phyloP scores from a whole-genome alignment of 2,797 vertebrate species.

The Vespertilio murinus region DNA sequence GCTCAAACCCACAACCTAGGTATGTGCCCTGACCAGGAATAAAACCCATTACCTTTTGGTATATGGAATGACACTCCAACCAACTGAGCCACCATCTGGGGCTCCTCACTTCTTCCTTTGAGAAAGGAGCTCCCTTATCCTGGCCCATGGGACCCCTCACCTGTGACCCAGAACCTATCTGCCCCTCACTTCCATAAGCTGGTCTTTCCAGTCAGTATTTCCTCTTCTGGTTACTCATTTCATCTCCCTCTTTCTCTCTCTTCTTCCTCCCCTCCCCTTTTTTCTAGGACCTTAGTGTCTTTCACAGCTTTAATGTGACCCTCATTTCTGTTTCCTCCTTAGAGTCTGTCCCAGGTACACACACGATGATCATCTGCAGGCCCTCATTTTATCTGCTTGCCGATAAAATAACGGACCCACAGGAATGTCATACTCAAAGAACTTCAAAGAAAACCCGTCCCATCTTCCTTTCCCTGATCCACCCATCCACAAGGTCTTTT shows the following conservation, averaged over 20 bases:
- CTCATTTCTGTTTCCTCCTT: background rate
- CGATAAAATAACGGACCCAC: background rate
- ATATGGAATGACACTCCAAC: background rate
- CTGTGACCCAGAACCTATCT: background rate
- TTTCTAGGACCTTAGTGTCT: background rate
- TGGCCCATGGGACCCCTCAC: background rate
- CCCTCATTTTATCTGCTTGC: background rate
- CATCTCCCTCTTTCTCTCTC: background rate
- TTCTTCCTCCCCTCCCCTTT: background rate
- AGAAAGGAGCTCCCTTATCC: background rate
- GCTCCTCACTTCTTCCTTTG: background rate
- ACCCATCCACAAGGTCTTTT: background rate
- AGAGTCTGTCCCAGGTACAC: background rate
- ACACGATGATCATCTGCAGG: rapidly evolving
- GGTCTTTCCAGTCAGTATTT: background rate
- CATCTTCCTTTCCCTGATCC: too few species aligned
- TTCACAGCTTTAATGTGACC: background rate
- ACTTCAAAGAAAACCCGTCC: background rate
- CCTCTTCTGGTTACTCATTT: background rate
- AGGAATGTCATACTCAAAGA: background rate
- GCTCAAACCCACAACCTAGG: background rate
- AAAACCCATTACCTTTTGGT: background rate
- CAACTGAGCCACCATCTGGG: background rate
- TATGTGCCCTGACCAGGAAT: background rate
- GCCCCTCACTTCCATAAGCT: background rate